Percentiles rank a stretch among this genome's conserved stretches.
These are phyloP conservation scores for Eubasilissa regina DNA, from an alignment of 1,140 invertebrate genomes.

Conservation along the genomic window DNA sequence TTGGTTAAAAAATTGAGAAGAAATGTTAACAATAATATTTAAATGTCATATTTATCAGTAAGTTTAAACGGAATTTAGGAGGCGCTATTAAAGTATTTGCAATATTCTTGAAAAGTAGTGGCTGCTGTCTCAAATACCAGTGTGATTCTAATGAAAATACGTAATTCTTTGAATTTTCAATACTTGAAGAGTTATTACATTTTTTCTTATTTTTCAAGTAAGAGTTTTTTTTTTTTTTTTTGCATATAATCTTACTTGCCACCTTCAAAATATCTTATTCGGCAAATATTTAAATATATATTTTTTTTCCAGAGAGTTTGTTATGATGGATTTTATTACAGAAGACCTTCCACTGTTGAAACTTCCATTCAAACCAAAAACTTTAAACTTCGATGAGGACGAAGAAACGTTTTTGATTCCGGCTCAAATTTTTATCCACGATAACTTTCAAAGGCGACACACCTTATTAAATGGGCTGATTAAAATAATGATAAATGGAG, in stretches of 20 bases:
- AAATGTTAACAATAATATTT: slow-evolving; percentile 32
- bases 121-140: too few relatives aligned
- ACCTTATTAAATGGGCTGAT: slow-evolving; percentile 51
- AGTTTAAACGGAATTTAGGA: too few relatives aligned
- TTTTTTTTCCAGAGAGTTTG: background rate
- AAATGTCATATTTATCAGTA: background rate
- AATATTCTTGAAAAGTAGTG: too few relatives aligned
- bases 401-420: slow-evolving; percentile 27
- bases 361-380: slow-evolving; percentile 21
- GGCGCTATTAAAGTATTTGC: too few relatives aligned
- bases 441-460: slow-evolving; percentile 53
- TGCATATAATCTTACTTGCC: too few relatives aligned
- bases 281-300: background rate
- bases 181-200: too few relatives aligned
- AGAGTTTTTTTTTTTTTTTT: too few relatives aligned
- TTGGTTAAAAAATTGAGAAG: background rate
- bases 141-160: too few relatives aligned
- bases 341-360: slow-evolving; percentile 32
- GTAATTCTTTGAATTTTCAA: background rate
- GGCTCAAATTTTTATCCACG: slow-evolving; percentile 49
- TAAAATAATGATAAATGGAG: slow-evolving; percentile 21
- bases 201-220: too few relatives aligned
- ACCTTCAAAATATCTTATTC: too few relatives aligned
- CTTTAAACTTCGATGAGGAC: slow-evolving; percentile 32
- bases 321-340: slow-evolving; percentile 19